Evolutionary conservation across 2,113 vertebrate genomes (phyloP).

Genomic region (Gobio gobio): DNA sequence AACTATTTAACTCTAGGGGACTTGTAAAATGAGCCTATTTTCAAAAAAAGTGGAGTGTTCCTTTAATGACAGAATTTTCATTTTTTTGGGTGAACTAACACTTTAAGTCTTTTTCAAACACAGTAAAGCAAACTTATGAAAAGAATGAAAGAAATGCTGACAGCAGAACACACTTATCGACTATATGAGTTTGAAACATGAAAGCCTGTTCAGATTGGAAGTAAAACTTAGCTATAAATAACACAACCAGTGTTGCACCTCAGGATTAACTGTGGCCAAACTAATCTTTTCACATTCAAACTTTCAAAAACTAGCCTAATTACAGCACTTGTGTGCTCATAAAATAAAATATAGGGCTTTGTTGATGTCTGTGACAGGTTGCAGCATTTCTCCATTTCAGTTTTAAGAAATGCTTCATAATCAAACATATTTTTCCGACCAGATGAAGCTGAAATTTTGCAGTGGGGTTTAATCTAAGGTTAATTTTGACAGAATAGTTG

Average conservation of each 20-base stretch:
- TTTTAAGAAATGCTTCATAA: not conserved
- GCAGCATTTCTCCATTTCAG: not conserved
- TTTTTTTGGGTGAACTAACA: too few species aligned
- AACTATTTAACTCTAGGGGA: too few species aligned
- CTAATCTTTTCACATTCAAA: too few species aligned
- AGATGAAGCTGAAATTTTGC: constrained; percentile 60
- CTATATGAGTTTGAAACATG: not conserved
- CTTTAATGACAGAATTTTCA: too few species aligned
- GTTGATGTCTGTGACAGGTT: not conserved
- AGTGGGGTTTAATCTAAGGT: not conserved
- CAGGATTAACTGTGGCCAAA: not conserved
- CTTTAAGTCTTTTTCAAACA: constrained; percentile 14
- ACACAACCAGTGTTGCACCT: not conserved
- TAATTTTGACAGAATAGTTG: constrained; percentile 32
- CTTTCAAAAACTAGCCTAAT: not conserved
- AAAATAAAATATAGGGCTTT: not conserved
- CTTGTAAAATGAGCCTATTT: too few species aligned
- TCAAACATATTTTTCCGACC: constrained; percentile 32
- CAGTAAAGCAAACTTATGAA: not conserved
- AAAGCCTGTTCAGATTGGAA: not conserved
- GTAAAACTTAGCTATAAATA: constrained; percentile 8
- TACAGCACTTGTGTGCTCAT: not conserved
- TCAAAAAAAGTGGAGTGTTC: too few species aligned
- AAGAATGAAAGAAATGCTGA: not conserved
- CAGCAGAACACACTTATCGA: not conserved